Base-by-base conservation (phyloP, 2,888 invertebrate species). In the Andrena dorsata region DNA sequence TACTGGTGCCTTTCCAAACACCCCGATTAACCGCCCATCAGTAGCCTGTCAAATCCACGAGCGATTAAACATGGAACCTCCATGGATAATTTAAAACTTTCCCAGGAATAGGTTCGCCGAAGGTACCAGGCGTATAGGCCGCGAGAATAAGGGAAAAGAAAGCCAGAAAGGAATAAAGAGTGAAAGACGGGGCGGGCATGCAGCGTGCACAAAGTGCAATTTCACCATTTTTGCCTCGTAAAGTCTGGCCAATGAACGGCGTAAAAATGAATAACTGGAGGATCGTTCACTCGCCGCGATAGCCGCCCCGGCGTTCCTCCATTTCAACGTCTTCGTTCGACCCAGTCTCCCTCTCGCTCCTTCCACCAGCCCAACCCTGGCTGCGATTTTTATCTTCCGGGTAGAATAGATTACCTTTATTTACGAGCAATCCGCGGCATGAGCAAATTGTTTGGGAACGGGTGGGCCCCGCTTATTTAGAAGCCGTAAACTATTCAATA, bases 391-490 rank as follows among this genome's bases (percentile, higher is more conserved):
- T 93, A 93, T 93, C 93, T 93, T 93, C 93, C 93, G 93, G 91
- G 93, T 93, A 89, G 93, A 93, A 93, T 93, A 93, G 93, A 93
- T 93, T 93, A 93, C 93, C 93, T 91, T 94, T 93, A 93, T 93
- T 93, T 93, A 93, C 93, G 93, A 93, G 93, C 93, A 92, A 93
- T 93, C 92, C 91, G 90, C 89, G 91, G 90, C 90, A 90, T 89
- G 91, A 89, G 91, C 90, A 93, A 93, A 93, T 93, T 93, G 93
- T 93, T 93, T 93, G 93, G 91, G 92, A 93, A 92, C 90, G 83
- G 86, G 86, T 85, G 89, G 87, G 90, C 89, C 56, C 23, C 92
- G 91, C 92, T 93, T 92, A 93, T 93, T 93, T 93, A 93, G 92
- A 93, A 93, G 92, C 92, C 92, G 90, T 93, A 93, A 93, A 93